Evolutionary conservation across 64 coral and sea anemone genomes (phyloP).

Genomic region (Montipora sp.): DNA sequence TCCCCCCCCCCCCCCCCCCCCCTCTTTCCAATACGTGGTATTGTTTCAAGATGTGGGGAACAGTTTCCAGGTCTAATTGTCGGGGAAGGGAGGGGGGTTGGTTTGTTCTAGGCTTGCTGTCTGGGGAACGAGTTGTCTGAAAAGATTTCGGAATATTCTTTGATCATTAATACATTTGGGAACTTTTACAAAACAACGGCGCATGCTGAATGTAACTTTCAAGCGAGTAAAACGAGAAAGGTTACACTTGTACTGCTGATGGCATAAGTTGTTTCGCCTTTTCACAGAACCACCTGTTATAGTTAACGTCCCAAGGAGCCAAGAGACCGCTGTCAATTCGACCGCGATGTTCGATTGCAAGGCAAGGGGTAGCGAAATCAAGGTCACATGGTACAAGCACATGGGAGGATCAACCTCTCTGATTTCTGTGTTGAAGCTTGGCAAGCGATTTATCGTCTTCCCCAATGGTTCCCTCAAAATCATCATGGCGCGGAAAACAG

Average conservation of each 20-base stretch:
- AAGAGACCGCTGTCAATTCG: slow-evolving; percentile 53
- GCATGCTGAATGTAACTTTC: too few relatives aligned
- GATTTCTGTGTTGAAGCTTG: slow-evolving; percentile 52
- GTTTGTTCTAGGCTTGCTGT: too few relatives aligned
- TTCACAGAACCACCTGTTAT: slow-evolving; percentile 73
- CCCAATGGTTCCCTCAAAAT: slow-evolving; percentile 77
- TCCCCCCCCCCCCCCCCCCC: too few relatives aligned
- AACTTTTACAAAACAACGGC: too few relatives aligned
- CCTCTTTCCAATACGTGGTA: too few relatives aligned
- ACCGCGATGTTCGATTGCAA: slow-evolving; percentile 79
- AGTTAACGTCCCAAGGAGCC: slow-evolving; percentile 28
- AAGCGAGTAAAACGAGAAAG: neutral
- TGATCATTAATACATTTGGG: too few relatives aligned
- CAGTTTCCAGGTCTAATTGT: too few relatives aligned
- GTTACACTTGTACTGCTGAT: neutral
- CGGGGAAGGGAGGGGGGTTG: too few relatives aligned
- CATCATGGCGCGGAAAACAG: slow-evolving; percentile 55
- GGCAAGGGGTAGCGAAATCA: slow-evolving; percentile 40
- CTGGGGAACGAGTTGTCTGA: too few relatives aligned
- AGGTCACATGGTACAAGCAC: slow-evolving; percentile 66
- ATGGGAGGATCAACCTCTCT: neutral
- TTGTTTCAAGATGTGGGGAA: too few relatives aligned
- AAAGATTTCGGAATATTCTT: too few relatives aligned
- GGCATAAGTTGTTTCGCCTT: neutral
- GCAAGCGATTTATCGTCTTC: slow-evolving; percentile 72